Evolutionary conservation across 2,888 invertebrate genomes (phyloP), one percentile per base, ranked within the genome.

Genomic region (Autographa gamma): DNA sequence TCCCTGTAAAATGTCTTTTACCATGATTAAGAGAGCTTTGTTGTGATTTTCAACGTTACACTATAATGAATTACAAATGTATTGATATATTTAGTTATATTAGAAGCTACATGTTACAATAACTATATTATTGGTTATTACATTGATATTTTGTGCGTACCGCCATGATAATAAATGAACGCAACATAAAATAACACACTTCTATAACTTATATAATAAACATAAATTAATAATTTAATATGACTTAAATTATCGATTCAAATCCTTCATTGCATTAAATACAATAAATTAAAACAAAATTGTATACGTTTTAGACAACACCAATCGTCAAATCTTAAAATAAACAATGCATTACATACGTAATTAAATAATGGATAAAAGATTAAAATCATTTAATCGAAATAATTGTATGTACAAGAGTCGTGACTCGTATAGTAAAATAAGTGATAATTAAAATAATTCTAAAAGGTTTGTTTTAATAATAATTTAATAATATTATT

Each of bases 1-100:
- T 93, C 92, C 92, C 92, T 92, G 92, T 92, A 93, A 84, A 91
- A 92, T 91, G 91, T 93, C 89, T 93, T 93, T 91, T 90, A 87
- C 86, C 83, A 90, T 86, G 86, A 86, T 85, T 82, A 84, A 91
- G 90, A 90, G 90, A 90, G 90, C 90, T 85, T 81, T 83, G 76
- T 85, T 86, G 77, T 79, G 78, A 81, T 77, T 78, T 78, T 71
- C 69, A 74, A 82, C 74, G 72, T 78, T 73, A 80, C 70, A 66
- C 66, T 71, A 76, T 66, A 76, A 67, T 82, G 79, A 81, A 79
- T 79, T 83, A 82, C 73, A 77, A 74, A 81, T 78, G 66, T 82
- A 80, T 69, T 79, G 79, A 84, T 83, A 83, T 82, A 80, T 80
- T 80, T 73, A 80, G 60, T 74, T 69, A 76, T 75, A 63, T 76